Conservation (phyloP, 2,113 vertebrate species). For the Ciconia boyciana region DNA sequence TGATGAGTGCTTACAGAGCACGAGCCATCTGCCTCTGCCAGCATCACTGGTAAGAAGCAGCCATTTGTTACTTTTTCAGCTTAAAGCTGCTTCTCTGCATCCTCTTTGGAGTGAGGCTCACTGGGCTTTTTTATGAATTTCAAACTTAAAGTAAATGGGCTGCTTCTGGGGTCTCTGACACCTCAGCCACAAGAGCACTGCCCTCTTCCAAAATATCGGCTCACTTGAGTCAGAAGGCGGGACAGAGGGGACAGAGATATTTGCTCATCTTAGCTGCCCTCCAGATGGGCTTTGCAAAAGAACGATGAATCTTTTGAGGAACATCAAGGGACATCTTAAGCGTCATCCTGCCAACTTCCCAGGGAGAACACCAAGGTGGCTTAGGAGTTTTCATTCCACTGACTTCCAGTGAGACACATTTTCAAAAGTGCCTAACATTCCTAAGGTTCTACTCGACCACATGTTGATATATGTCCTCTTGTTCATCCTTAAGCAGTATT, state of each 20-base stretch:
- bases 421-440: not conserved
- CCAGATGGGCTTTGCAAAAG: not conserved
- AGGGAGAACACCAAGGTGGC: not conserved
- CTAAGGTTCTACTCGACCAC: not conserved
- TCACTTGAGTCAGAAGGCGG: not conserved
- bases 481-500: not conserved
- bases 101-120: not conserved
- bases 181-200: not conserved
- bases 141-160: not conserved
- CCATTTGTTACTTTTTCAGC: not conserved
- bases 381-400: not conserved
- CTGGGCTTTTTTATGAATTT: not conserved
- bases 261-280: not conserved
- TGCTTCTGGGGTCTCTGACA: not conserved
- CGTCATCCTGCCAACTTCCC: not conserved
- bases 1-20: rapidly evolving
- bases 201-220: not conserved
- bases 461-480: not conserved
- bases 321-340: not conserved
- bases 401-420: not conserved
- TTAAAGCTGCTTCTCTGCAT: not conserved
- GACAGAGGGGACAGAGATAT: not conserved
- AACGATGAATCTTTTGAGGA: not conserved
- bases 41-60: not conserved
- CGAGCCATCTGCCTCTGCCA: not conserved